Percentiles rank a stretch among this genome's conserved stretches.
These are phyloP conservation scores for Eudasyphora cyanicolor DNA, from an alignment of 2,888 invertebrate species.

Conservation along the genomic window DNA sequence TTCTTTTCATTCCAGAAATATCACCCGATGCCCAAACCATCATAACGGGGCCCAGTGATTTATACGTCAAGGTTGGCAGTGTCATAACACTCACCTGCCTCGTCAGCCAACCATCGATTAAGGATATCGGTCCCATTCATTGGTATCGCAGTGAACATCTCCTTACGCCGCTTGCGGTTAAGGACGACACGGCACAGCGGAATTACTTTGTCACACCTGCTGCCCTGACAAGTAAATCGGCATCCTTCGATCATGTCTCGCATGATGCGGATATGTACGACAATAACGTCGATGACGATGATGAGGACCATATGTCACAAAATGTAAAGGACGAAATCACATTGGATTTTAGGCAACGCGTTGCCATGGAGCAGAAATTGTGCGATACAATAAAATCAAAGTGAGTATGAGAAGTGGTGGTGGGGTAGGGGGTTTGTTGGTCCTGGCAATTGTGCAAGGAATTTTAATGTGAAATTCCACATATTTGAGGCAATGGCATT, in stretches of 20 bases:
- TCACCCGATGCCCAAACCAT: conserved; percentile 85
- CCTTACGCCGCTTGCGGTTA: conserved; percentile 76
- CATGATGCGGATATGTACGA: neutral
- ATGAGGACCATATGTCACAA: conserved; percentile 47
- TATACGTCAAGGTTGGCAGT: conserved; percentile 88
- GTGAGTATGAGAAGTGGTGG: conserved; percentile 67
- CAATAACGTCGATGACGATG: conserved; percentile 18
- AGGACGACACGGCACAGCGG: conserved; percentile 64
- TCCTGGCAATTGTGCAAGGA: neutral
- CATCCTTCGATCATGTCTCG: neutral
- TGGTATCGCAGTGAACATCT: conserved; percentile 84
- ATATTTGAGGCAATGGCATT: no score
- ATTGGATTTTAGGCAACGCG: conserved; percentile 75
- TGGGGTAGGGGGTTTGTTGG: neutral
- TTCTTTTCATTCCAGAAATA: conserved; percentile 70
- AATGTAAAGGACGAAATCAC: conserved; percentile 72
- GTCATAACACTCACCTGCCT: conserved; percentile 86
- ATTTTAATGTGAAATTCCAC: neutral
- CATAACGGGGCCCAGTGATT: conserved; percentile 84
- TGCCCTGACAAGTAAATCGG: conserved; percentile 11
- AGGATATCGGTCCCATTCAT: conserved; percentile 86
- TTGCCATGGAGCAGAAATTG: conserved; percentile 78
- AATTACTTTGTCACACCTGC: conserved; percentile 12
- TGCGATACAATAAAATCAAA: conserved; percentile 87
- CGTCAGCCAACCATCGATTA: conserved; percentile 84